Evolutionary conservation across 2,113 vertebrate species (phyloP), one percentile per base, ranked within the genome.

Genomic region (Pithys albifrons): DNA sequence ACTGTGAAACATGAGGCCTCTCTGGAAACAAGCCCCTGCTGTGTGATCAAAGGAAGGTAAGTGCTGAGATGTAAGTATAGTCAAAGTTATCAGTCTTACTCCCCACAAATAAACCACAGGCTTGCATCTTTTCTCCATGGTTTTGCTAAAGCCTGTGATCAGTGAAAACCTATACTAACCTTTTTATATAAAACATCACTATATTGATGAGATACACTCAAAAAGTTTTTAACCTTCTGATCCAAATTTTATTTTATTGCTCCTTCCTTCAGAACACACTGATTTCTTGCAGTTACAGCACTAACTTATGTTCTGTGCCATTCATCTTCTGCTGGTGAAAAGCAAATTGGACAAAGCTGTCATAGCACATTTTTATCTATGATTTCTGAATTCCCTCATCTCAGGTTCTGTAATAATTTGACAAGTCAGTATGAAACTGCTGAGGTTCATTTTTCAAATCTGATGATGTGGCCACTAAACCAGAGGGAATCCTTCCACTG

Each of bases 1-100:
- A 67, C 57, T 58, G 49, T 52, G 80, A 95, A 93, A 88, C 2
- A 4, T 12, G 76, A 78, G 31, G 54, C 67, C 81, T 59, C 85
- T 54, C 59, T 95, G 88, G 59, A 88, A 96, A 90, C 43, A 85
- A 89, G 88, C 82, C 46, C 80, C 71, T 1, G 5, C 43, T 90
- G 29, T 23, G 70, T 85, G 84, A 93, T 96, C 70, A 95, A 92
- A 92, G 39, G 29, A 70, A 80, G 81, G 58, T 73, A 87, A 92
- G 77, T 33, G 59, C 54, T 39, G 76, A 91, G 62, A 71, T 39
- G 43, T 64, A 55, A 92, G 71, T 39, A 39, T 70, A 59, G 67
- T 82, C 54, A 73, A 80, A 83, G 62, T 79, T 51, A 85, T 83
- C 46, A 83, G 55, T 64, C 80, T 90, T 79, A 37, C 77, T 91